These are phyloP conservation scores for Dicyrtoma fusca DNA, from an alignment of 2,888 invertebrate genomes.

Conservation along the genomic window DNA sequence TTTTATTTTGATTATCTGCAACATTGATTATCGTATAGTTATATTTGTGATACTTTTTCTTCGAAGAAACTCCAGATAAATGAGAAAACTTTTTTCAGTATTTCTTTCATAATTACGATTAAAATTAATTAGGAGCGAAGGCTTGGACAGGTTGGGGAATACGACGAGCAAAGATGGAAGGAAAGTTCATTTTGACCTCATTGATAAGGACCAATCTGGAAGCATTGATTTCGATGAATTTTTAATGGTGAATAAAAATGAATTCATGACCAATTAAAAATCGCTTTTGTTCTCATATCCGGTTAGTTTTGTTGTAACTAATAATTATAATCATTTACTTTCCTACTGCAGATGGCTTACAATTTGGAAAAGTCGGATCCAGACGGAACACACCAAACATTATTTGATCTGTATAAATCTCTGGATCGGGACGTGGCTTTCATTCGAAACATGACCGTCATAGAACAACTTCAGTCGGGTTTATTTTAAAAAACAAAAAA, in stretches of 20 bases:
- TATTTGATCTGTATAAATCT: constrained; percentile 41
- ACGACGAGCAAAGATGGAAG: constrained; percentile 31
- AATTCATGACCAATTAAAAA: background rate
- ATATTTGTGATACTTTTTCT: too few relatives aligned
- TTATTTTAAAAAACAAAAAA: too few relatives aligned
- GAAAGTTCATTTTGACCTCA: constrained; percentile 34
- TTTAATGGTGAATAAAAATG: constrained; percentile 31
- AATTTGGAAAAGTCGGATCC: constrained; percentile 33
- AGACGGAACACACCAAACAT: constrained; percentile 21
- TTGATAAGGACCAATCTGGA: constrained; percentile 27
- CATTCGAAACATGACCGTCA: constrained; percentile 44
- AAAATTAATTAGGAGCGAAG: constrained; percentile 19
- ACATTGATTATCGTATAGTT: too few relatives aligned
- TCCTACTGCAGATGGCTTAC: constrained; percentile 43
- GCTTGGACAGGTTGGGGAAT: constrained; percentile 41
- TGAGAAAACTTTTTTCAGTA: too few relatives aligned
- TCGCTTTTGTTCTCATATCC: too few relatives aligned
- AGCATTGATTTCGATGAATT: constrained; percentile 43
- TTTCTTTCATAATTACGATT: too few relatives aligned
- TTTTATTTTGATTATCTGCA: too few relatives aligned
- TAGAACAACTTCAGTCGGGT: constrained; percentile 49
- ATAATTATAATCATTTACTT: background rate
- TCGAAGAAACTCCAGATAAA: too few relatives aligned
- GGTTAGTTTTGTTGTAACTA: too few relatives aligned
- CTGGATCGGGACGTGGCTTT: constrained; percentile 45